These are phyloP conservation scores for Lucilia cuprina DNA, from an alignment of 1,140 invertebrate genomes.

Conservation along the genomic window DNA sequence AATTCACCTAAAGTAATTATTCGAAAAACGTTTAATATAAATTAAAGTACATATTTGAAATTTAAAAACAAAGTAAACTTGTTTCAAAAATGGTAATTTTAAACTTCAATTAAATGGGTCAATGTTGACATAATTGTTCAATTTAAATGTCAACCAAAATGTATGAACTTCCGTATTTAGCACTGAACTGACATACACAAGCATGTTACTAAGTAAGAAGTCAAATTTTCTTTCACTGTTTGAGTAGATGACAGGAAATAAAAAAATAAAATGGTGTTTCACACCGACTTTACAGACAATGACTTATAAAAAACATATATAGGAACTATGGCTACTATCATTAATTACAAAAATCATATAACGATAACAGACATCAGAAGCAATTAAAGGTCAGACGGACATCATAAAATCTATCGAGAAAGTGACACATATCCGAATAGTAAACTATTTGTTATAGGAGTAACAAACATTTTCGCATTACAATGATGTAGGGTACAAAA, in stretches of 20 bases:
- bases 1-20: not conserved
- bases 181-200: no score
- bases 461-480: no score
- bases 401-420: no score
- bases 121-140: not conserved
- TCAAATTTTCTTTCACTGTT: not conserved
- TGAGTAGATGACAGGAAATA: not conserved
- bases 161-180: not conserved
- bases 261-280: not conserved
- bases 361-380: no score
- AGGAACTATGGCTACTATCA: no score
- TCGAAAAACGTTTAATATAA: not conserved
- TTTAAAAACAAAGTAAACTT: not conserved
- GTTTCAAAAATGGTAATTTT: not conserved
- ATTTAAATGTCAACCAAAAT: not conserved
- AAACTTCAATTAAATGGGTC: not conserved
- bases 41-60: not conserved
- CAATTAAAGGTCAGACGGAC: no score
- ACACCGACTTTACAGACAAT: no score
- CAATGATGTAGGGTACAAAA: no score
- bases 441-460: no score
- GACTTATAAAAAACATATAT: no score
- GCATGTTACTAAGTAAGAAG: not conserved
- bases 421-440: no score
- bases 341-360: no score